Conservation (phyloP, 1,140 invertebrate species). For the Arion vulgaris region DNA sequence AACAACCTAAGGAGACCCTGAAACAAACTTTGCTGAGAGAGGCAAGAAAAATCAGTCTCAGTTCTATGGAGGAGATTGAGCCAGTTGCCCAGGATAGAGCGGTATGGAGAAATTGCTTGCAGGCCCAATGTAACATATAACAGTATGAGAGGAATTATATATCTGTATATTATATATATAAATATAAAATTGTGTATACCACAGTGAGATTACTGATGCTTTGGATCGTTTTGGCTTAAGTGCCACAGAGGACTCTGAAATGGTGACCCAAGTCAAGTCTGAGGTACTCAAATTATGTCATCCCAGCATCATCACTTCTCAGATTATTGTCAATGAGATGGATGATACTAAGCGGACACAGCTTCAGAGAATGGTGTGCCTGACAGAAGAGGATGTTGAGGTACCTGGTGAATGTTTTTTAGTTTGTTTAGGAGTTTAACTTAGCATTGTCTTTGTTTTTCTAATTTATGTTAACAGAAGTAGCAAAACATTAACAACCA, state of each 20-base stretch:
- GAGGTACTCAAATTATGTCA: slow-evolving; percentile 71
- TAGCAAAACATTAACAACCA: too few relatives aligned
- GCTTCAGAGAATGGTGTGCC: slow-evolving; percentile 60
- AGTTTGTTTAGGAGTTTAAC: neutral
- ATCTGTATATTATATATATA: too few relatives aligned
- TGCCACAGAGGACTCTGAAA: slow-evolving; percentile 69
- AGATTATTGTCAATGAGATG: slow-evolving; percentile 64
- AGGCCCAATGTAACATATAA: too few relatives aligned
- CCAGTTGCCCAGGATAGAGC: too few relatives aligned
- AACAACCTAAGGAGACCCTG: too few relatives aligned
- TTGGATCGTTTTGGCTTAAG: slow-evolving; percentile 65
- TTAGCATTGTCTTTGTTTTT: neutral
- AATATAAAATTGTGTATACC: neutral
- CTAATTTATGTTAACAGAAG: too few relatives aligned
- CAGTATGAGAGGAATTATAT: too few relatives aligned
- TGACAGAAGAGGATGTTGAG: slow-evolving; percentile 57
- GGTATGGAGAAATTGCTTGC: too few relatives aligned
- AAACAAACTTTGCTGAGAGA: too few relatives aligned
- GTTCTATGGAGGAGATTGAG: too few relatives aligned
- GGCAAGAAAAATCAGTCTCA: too few relatives aligned
- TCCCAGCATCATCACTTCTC: slow-evolving; percentile 62
- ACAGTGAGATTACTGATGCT: slow-evolving; percentile 67
- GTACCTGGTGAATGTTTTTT: slow-evolving; percentile 30
- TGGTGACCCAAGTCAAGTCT: slow-evolving; percentile 70
- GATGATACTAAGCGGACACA: slow-evolving; percentile 61